Evolutionary conservation across 2,113 vertebrate genomes (phyloP), one percentile per base, ranked within the genome.

Genomic region (Micromys minutus): DNA sequence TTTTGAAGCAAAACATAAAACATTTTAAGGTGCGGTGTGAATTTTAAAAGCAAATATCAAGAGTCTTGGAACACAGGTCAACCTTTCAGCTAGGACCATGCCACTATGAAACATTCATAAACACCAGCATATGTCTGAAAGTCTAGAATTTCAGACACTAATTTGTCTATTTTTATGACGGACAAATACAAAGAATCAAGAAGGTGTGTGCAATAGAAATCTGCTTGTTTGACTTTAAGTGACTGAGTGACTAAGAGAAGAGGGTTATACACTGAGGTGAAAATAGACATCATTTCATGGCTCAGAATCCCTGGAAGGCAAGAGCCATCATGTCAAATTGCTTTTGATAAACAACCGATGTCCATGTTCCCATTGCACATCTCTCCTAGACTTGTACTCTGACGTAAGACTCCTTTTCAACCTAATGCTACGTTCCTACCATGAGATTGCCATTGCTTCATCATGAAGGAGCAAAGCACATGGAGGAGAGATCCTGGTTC

Each of bases 1-100:
- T 89, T 87, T 95, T 79, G 76, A 26, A 63, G 91, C 47, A 79
- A 95, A 94, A 87, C 17, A 95, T 80, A 94, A 89, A 89, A 67
- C 1, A 0, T 74, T 91, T n/a, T 91, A 59, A 94, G 93, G 65
- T 45, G 50, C 22, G 29, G 5, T 75, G 59, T 76, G 15, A 57
- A 61, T 76, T 90, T 84, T 75, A 85, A 80, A 87, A 94, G 89
- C 29, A 71, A 76, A 52, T 71, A 52, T 31, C 17, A 84, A 87
- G 55, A 71, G 17, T 10, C 3, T 1, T 13, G 36, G 31, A 36
- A 10, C 26, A 42, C 15, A 87, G 29, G 9, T 12, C 83, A 36
- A 50, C 63, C 57, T 93, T 89, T 89, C 12, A 1, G 45, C 74
- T 22, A 65, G 87, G 19, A 80, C 39, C 11, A 15, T 86, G n/a